phyloP scores from a whole-genome alignment of 2,888 invertebrate species.

The Willowsia nigromaculata region DNA sequence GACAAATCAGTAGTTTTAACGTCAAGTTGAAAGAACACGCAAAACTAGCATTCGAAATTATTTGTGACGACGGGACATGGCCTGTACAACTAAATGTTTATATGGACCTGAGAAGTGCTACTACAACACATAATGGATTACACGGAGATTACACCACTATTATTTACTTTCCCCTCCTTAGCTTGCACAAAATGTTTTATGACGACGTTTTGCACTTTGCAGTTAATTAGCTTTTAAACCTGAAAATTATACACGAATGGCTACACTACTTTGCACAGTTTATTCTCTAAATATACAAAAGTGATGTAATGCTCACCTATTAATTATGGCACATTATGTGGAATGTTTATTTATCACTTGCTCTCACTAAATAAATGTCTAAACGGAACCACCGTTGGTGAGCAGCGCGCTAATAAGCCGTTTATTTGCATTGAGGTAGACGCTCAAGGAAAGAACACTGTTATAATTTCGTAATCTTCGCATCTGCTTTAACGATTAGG shows the following conservation, averaged over 20 bases:
- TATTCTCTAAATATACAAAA: background rate
- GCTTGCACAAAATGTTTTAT: conserved; percentile 9
- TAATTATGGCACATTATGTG: background rate
- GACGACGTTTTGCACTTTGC: conserved; percentile 33
- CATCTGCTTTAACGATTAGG: no score
- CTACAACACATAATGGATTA: background rate
- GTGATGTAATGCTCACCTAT: background rate
- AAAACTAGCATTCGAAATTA: background rate
- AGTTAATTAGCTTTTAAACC: conserved; percentile 36
- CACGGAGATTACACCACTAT: background rate
- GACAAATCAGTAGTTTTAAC: conserved; percentile 33
- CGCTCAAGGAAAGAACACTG: no score
- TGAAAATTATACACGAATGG: background rate
- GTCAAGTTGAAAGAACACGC: background rate
- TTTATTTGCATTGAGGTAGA: no score
- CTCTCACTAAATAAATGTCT: background rate
- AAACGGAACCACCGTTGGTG: background rate
- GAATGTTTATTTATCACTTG: conserved; percentile 23
- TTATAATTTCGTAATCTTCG: no score
- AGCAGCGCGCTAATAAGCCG: no score
- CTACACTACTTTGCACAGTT: background rate
- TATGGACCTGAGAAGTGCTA: background rate
- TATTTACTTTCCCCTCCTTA: background rate
- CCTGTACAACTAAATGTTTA: no score
- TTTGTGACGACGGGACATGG: background rate